phyloP scores from a whole-genome alignment of 2,113 vertebrate species.

The Ciconia stormi region DNA sequence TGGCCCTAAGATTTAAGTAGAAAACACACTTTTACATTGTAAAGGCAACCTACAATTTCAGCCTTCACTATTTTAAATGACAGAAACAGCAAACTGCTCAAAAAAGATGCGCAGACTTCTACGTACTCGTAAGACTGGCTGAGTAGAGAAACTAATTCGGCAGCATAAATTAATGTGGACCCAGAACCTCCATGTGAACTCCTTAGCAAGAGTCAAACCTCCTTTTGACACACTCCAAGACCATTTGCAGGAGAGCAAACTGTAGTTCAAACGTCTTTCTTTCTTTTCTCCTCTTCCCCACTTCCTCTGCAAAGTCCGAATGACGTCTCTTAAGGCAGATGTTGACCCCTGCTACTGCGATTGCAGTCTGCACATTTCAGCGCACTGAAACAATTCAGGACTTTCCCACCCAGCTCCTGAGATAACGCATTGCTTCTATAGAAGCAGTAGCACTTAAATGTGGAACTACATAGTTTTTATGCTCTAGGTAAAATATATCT shows the following conservation, averaged over 20 bases:
- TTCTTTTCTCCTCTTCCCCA: background rate
- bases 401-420: background rate
- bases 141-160: background rate
- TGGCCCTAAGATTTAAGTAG: background rate
- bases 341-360: background rate
- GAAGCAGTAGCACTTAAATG: background rate
- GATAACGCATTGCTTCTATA: background rate
- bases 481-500: background rate
- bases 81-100: background rate
- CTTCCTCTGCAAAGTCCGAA: background rate
- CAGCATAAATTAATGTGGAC: background rate
- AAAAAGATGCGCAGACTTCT: background rate
- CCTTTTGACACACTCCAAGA: background rate
- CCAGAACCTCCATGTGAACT: background rate
- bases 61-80: background rate
- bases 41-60: background rate
- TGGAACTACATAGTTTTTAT: background rate
- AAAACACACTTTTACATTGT: background rate
- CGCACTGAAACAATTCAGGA: background rate
- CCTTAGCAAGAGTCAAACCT: background rate
- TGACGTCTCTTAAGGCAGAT: background rate
- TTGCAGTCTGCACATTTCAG: background rate
- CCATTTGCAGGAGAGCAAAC: background rate
- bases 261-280: background rate
- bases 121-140: rapidly evolving